Evolutionary conservation across 1,140 invertebrate genomes (phyloP).

Genomic region (Cephus cinctus): DNA sequence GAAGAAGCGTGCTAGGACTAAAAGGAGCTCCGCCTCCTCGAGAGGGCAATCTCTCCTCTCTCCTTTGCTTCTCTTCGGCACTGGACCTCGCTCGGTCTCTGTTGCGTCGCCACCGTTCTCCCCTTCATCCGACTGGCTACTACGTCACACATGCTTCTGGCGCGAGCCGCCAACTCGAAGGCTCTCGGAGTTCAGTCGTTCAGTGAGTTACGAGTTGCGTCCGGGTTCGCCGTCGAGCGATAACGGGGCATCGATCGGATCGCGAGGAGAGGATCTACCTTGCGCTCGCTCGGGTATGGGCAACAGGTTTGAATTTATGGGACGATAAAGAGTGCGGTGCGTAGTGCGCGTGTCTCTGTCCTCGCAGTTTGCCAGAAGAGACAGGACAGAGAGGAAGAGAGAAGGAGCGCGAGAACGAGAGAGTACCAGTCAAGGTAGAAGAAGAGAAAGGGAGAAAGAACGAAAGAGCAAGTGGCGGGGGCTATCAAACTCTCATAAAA

Average conservation of each 20-base stretch:
- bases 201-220: conserved; percentile 48
- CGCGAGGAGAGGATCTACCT: conserved; percentile 29
- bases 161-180: conserved; percentile 35
- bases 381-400: conserved; percentile 20
- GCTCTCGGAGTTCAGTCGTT: conserved; percentile 24
- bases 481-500: conserved; percentile 59
- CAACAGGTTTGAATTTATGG: conserved; percentile 59
- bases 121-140: conserved; percentile 39
- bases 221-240: conserved; percentile 38
- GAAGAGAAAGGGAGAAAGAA: not conserved
- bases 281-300: conserved; percentile 28
- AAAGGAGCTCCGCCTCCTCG: conserved; percentile 50
- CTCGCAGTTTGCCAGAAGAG: conserved; percentile 17
- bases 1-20: too few relatives aligned
- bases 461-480: conserved; percentile 24
- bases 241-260: conserved; percentile 39
- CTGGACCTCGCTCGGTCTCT: not conserved
- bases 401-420: too few relatives aligned
- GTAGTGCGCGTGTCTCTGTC: conserved; percentile 47
- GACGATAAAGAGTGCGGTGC: conserved; percentile 54
- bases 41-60: too few relatives aligned
- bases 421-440: too few relatives aligned
- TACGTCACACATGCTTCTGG: conserved; percentile 45
- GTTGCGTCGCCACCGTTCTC: conserved; percentile 22
- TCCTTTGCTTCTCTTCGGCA: conserved; percentile 5